Conservation (phyloP, 2,888 invertebrate genomes). For the Stenchaetothrips biformis region DNA sequence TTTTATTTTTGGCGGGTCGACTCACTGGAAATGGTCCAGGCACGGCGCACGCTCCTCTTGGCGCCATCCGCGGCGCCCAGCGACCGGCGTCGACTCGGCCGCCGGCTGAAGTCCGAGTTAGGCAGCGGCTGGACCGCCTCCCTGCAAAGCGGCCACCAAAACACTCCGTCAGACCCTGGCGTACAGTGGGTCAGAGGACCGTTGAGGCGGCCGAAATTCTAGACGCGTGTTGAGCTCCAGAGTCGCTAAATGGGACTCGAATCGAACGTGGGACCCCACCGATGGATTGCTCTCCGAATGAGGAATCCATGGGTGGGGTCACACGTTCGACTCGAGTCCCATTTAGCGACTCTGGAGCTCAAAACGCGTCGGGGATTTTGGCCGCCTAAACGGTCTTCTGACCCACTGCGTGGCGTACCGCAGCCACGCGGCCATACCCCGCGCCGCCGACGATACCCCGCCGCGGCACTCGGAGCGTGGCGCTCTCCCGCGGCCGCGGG, state of each 20-base stretch:
- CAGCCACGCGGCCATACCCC: not conserved
- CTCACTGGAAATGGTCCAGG: slow-evolving; percentile 69
- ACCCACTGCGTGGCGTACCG: not conserved
- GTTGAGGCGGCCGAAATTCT: too few relatives aligned
- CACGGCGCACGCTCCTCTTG: slow-evolving; percentile 61
- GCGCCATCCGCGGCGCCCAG: slow-evolving; percentile 59
- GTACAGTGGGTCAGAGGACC: too few relatives aligned
- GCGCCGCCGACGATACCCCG: not conserved
- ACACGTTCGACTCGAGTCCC: too few relatives aligned
- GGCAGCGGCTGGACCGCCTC: slow-evolving; percentile 50
- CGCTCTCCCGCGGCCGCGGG: not conserved
- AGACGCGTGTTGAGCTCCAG: too few relatives aligned
- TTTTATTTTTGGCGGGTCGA: slow-evolving; percentile 33
- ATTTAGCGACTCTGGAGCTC: too few relatives aligned
- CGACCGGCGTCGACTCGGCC: slow-evolving; percentile 38
- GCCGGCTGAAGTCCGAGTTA: slow-evolving; percentile 43
- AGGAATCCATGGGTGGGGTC: too few relatives aligned
- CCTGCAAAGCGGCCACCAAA: slow-evolving; percentile 45
- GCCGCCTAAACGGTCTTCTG: too few relatives aligned
- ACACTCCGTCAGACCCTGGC: not conserved
- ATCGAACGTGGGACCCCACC: too few relatives aligned
- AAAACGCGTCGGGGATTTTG: too few relatives aligned
- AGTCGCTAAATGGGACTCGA: too few relatives aligned
- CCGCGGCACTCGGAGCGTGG: not conserved
- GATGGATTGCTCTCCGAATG: too few relatives aligned